These are phyloP conservation scores for Zophobas atratus DNA, from an alignment of 1,140 invertebrate species.

Conservation along the genomic window DNA sequence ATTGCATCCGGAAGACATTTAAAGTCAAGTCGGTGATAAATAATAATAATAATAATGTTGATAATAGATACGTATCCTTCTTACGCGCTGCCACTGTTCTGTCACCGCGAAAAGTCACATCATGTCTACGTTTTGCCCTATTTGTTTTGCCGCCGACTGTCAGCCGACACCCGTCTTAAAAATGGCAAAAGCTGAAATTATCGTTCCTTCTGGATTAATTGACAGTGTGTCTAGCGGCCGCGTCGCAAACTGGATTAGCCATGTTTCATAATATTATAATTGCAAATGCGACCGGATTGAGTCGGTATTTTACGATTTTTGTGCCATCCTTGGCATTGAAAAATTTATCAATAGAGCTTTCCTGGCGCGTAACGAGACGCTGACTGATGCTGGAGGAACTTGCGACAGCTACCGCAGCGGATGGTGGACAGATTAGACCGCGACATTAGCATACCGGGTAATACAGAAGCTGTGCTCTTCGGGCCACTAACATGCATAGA, in stretches of 20 bases:
- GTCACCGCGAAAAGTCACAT: slow-evolving; percentile 6
- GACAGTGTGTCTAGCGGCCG: background rate
- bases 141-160: slow-evolving; percentile 10
- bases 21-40: no score
- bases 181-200: slow-evolving; percentile 20
- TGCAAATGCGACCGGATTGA: slow-evolving; percentile 33
- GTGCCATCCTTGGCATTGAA: slow-evolving; percentile 5
- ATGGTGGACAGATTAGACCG: slow-evolving; percentile 48
- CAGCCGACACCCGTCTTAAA: slow-evolving; percentile 11
- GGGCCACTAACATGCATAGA: slow-evolving; percentile 38
- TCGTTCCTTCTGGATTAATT: slow-evolving; percentile 22
- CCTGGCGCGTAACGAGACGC: background rate
- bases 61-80: no score
- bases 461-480: slow-evolving; percentile 47
- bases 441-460: slow-evolving; percentile 50
- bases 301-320: slow-evolving; percentile 22
- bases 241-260: background rate
- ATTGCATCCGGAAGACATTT: no score
- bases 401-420: slow-evolving; percentile 38
- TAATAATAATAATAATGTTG: no score
- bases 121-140: background rate
- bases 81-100: no score
- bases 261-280: slow-evolving; percentile 33
- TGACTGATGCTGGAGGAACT: background rate
- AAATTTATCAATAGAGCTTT: slow-evolving; percentile 31